Evolutionary conservation across 2,888 invertebrate species (phyloP).

Genomic region (Catocala fraxini): DNA sequence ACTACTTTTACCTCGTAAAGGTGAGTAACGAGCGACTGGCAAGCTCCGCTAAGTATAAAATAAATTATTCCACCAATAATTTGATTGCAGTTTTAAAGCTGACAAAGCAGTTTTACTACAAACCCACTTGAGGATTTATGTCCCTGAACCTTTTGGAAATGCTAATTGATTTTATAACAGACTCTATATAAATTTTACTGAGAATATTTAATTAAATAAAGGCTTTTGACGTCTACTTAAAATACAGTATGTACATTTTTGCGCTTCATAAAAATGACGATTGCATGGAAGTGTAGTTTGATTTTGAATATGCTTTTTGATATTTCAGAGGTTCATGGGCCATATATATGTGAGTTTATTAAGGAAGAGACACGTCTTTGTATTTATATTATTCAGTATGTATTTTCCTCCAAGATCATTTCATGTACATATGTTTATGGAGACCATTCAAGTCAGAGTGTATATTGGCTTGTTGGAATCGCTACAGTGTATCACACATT

Average conservation of each 20-base stretch:
- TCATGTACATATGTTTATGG: not conserved
- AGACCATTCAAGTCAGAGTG: not conserved
- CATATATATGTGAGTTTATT: too few relatives aligned
- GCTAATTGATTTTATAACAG: slow-evolving; percentile 48
- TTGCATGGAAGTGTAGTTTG: not conserved
- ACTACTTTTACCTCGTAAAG: slow-evolving; percentile 78
- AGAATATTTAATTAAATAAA: slow-evolving; percentile 18
- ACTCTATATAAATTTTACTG: slow-evolving; percentile 18
- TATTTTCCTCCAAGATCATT: too few relatives aligned
- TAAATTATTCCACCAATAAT: slow-evolving; percentile 68
- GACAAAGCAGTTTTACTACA: slow-evolving; percentile 41
- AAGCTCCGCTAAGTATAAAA: slow-evolving; percentile 62
- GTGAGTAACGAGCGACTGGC: slow-evolving; percentile 68
- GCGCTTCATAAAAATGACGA: not conserved
- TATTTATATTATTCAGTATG: too few relatives aligned
- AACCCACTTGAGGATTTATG: slow-evolving; percentile 39
- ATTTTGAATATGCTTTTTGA: not conserved
- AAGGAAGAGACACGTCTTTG: too few relatives aligned
- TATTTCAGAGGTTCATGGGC: too few relatives aligned
- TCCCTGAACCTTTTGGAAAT: slow-evolving; percentile 35
- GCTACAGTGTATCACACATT: not conserved
- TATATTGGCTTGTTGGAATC: slow-evolving; percentile 4
- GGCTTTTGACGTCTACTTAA: slow-evolving; percentile 9
- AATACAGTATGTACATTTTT: slow-evolving; percentile 9
- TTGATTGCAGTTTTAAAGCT: slow-evolving; percentile 65